These are phyloP conservation scores for Sipunculus nudus DNA, from an alignment of 2,888 invertebrate species.

Conservation along the genomic window DNA sequence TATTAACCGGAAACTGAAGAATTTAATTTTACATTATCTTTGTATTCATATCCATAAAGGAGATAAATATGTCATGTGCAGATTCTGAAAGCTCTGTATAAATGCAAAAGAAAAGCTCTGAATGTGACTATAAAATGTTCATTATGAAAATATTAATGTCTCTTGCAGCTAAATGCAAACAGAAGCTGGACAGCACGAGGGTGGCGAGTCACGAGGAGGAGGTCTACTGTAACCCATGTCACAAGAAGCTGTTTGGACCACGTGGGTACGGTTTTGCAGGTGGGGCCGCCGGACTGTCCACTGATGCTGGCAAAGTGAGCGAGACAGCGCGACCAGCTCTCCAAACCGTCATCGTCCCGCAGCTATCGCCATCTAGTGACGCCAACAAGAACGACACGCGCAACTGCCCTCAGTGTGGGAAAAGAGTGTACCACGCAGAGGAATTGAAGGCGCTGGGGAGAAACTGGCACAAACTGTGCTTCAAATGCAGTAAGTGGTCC, in stretches of 20 bases:
- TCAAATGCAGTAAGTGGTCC: conserved; percentile 67
- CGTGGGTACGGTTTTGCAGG: conserved; percentile 75
- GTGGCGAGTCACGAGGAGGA: conserved; percentile 93
- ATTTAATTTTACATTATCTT: too few species aligned
- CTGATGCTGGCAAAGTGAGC: neutral
- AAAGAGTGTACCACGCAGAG: conserved; percentile 70
- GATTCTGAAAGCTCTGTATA: too few species aligned
- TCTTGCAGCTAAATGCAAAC: conserved; percentile 55
- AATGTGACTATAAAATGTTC: too few species aligned
- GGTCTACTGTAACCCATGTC: conserved; percentile 89
- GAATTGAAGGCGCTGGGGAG: conserved; percentile 68
- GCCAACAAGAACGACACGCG: conserved; percentile 48
- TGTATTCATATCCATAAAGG: too few species aligned
- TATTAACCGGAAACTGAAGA: too few species aligned
- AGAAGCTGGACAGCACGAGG: conserved; percentile 63
- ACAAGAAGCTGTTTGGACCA: conserved; percentile 88
- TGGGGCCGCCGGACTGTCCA: conserved; percentile 60
- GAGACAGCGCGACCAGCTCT: neutral
- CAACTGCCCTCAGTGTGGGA: conserved; percentile 85
- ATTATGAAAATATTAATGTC: too few species aligned
- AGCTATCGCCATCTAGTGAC: neutral
- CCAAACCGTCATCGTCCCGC: conserved; percentile 4
- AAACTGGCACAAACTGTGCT: conserved; percentile 69
- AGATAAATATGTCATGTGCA: too few species aligned
- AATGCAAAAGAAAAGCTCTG: too few species aligned